Evolutionary conservation across 30 jellyfish, hydroid and myxozoan genomes (phyloP), one percentile per base, ranked within the genome.

Genomic region (Euphysa ruthae): DNA sequence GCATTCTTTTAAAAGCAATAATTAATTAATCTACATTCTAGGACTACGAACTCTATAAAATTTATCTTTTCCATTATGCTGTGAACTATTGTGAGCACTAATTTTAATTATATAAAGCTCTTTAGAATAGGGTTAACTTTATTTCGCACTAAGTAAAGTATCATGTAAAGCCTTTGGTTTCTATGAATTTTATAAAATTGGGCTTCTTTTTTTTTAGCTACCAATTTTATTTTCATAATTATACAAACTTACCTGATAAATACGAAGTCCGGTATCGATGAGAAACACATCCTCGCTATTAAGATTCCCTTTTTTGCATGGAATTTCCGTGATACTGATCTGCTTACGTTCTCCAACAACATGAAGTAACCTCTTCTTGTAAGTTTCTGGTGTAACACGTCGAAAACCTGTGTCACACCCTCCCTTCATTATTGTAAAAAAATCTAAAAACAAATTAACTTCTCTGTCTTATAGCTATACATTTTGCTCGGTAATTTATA

Each of bases 221-320:
- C n/a, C n/a, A n/a, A n/a, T n/a, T n/a, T n/a, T n/a, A n/a, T n/a
- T n/a, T n/a, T n/a, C n/a, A n/a, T n/a, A n/a, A n/a, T n/a, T n/a
- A n/a, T n/a, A 38, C 27, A 43, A 25, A 58, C 78, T 14, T 23
- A 85, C 93, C 94, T 88, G 97, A 65, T 33, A 88, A 21, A 88
- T 25, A 14, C 77, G 82, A 44, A 56, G 78, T 56, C 78, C 94
- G 27, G 70, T 61, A 55, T 90, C 98, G 35, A 90, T 64, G 60
- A 81, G 77, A 75, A 90, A 90, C 22, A 90, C 98, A 71, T 90
- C 98, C 19, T 90, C 98, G 14, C 95, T 73, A 46, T 81, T 90
- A 54, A 90, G 75, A 65, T 90, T 90, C 49, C 98, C 98, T 64
- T 83, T 61, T 50, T 90, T 90, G 57, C 84, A 74, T 43, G 93